Evolutionary conservation across 2,113 vertebrate genomes (phyloP).

Genomic region (Sarotherodon lohbergeri): DNA sequence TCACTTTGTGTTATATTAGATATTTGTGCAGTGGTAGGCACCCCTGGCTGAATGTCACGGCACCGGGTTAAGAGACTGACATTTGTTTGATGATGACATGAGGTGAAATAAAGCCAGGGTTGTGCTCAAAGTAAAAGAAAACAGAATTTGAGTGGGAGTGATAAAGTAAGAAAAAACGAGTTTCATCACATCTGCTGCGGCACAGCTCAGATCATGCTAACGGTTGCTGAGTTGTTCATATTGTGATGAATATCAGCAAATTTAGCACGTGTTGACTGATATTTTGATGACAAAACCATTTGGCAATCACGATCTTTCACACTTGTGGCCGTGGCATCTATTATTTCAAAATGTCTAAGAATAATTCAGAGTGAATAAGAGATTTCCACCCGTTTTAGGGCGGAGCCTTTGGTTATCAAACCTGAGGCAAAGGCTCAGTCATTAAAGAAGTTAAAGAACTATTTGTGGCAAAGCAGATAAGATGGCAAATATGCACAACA

Average conservation of each 20-base stretch:
- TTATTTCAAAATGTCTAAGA: not conserved
- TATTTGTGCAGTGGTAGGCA: not conserved
- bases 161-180: not conserved
- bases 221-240: not conserved
- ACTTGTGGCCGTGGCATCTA: not conserved
- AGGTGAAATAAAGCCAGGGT: not conserved
- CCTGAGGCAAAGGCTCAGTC: not conserved
- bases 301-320: not conserved
- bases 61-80: not conserved
- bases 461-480: not conserved
- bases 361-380: not conserved
- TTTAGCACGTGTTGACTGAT: not conserved
- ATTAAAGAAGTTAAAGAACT: not conserved
- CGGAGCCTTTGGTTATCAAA: not conserved
- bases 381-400: not conserved
- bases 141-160: not conserved
- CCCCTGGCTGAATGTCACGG: not conserved
- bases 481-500: not conserved
- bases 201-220: not conserved
- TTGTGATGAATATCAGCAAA: not conserved
- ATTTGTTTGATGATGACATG: constrained; percentile 10
- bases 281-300: not conserved
- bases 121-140: not conserved
- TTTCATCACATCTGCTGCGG: not conserved
- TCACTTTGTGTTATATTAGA: constrained; percentile 15